Conservation (phyloP, 2,888 invertebrate genomes). For the Ormyrus nitidulus region DNA sequence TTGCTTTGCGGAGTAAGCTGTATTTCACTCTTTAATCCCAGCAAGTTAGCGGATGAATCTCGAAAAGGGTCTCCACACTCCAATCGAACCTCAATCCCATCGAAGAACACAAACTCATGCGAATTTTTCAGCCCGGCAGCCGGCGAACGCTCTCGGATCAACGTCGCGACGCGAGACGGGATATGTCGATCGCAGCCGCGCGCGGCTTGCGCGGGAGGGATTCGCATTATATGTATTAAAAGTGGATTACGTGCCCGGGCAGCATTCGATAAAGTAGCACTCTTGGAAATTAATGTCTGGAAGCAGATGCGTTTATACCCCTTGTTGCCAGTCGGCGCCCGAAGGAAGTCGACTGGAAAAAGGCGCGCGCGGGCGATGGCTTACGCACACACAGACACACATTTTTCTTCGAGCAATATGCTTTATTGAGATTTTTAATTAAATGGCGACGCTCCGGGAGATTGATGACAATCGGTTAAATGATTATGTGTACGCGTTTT, state of each 20-base stretch:
- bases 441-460: conserved; percentile 36
- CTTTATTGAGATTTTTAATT: conserved; percentile 46
- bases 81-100: too few species aligned
- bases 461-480: conserved; percentile 56
- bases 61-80: too few species aligned
- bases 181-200: background rate
- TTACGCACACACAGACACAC: background rate
- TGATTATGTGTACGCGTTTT: background rate
- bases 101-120: too few species aligned
- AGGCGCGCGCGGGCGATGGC: background rate
- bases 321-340: background rate
- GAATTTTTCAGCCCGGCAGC: too few species aligned
- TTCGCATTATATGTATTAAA: conserved; percentile 48
- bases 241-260: conserved; percentile 56
- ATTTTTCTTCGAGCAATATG: background rate
- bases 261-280: conserved; percentile 57
- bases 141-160: conserved; percentile 9
- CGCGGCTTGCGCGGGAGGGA: conserved; percentile 36
- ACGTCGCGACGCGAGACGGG: conserved; percentile 5
- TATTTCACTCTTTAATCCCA: too few species aligned
- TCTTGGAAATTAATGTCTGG: conserved; percentile 56
- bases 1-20: too few species aligned
- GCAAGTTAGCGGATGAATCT: too few species aligned
- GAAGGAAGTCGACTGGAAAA: conserved; percentile 29
- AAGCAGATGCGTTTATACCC: conserved; percentile 41